These are phyloP conservation scores for Tipula lateralis DNA, from an alignment of 2,888 invertebrate genomes.

Conservation along the genomic window DNA sequence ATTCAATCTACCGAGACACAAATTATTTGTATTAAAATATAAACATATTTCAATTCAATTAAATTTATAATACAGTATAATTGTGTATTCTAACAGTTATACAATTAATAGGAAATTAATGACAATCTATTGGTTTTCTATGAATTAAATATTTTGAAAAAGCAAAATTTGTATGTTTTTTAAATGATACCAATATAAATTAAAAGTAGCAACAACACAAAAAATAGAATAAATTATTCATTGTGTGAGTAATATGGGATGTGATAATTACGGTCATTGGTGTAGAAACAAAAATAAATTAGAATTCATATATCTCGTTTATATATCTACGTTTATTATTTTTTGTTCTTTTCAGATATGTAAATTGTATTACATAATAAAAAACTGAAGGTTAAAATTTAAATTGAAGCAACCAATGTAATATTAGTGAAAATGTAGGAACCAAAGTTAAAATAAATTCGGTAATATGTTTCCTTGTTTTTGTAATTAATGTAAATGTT, in stretches of 20 bases:
- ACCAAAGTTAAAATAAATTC: no score
- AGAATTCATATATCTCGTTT: neutral
- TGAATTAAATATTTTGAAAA: neutral
- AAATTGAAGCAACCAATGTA: no score
- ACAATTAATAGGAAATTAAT: constrained; percentile 11
- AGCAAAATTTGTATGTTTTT: neutral
- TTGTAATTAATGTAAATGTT: no score
- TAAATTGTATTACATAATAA: neutral
- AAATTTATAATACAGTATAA: neutral
- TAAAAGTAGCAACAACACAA: neutral
- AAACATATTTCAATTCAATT: no score
- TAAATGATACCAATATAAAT: neutral
- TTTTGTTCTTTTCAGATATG: no score
- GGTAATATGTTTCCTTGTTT: no score
- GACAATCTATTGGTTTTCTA: neutral
- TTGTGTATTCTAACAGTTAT: neutral
- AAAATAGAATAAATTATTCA: neutral
- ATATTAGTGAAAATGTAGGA: no score
- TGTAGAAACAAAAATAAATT: neutral
- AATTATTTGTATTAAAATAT: neutral
- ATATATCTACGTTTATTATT: neutral
- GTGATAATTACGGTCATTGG: neutral
- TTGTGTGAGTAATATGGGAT: neutral
- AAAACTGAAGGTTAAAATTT: no score
- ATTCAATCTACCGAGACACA: neutral